A percentile compares a stretch with the other conserved stretches of the same genome.
Evolutionary conservation across 1,140 invertebrate genomes (phyloP).

Genomic region (Temnothorax longispinosus): DNA sequence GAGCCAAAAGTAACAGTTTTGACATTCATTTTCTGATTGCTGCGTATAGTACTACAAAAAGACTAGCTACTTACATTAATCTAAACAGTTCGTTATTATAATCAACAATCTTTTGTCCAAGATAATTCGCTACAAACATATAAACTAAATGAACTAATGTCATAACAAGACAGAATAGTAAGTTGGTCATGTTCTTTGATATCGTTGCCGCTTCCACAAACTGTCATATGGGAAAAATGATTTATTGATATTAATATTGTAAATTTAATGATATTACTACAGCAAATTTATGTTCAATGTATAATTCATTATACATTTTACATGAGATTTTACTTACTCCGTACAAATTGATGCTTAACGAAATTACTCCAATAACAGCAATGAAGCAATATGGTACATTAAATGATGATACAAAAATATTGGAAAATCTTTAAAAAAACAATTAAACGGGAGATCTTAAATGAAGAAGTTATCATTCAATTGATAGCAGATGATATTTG

Average conservation of each 20-base stretch:
- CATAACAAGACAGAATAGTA: neutral
- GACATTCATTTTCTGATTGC: neutral
- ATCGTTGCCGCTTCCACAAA: neutral
- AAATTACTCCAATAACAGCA: neutral
- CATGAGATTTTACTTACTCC: slow-evolving; percentile 15
- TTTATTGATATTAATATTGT: neutral
- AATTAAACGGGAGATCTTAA: neutral
- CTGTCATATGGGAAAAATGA: neutral
- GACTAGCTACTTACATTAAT: slow-evolving; percentile 1
- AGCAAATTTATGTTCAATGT: neutral
- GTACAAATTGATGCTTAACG: slow-evolving; percentile 38
- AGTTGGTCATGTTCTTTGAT: neutral
- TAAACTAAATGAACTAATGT: neutral
- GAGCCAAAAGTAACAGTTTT: neutral
- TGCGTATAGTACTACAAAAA: neutral
- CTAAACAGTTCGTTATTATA: neutral
- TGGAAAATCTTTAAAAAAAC: slow-evolving; percentile 4
- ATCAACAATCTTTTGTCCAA: neutral
- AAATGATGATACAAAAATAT: neutral
- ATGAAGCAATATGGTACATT: neutral
- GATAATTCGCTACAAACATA: slow-evolving; percentile 4
- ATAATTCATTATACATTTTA: neutral
- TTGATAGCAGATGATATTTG: neutral
- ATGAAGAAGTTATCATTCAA: neutral
- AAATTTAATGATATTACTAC: neutral